Conservation (phyloP, 2,888 invertebrate genomes). For the Leptinotarsa haldemani region DNA sequence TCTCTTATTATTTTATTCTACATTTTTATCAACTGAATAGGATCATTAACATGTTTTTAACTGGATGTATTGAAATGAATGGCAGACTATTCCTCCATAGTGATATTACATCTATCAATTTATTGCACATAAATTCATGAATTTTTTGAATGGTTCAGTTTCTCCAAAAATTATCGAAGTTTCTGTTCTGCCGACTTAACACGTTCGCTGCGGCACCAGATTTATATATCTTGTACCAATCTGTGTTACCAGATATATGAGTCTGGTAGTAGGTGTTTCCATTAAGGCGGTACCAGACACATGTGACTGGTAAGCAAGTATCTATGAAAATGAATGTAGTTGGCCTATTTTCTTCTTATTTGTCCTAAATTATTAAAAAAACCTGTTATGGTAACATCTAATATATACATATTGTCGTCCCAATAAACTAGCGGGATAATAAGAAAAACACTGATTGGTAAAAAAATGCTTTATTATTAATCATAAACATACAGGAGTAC, state of each 20-base stretch:
- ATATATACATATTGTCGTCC: neutral
- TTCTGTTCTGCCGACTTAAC: neutral
- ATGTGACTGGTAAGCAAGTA: neutral
- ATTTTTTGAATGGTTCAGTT: too few species aligned
- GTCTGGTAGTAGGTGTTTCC: neutral
- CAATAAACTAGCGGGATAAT: neutral
- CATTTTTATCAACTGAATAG: neutral
- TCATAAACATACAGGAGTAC: neutral
- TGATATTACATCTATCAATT: too few species aligned
- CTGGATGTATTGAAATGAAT: neutral
- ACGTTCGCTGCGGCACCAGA: neutral
- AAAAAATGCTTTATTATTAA: neutral
- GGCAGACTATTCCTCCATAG: neutral
- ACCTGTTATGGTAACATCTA: neutral
- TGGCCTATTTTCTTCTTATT: neutral
- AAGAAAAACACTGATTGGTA: neutral
- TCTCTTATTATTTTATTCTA: conserved; percentile 4
- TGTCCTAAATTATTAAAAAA: neutral
- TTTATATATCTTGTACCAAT: conserved; percentile 1
- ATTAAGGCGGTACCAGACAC: neutral
- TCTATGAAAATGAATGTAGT: neutral
- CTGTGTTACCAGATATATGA: neutral
- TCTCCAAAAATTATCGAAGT: too few species aligned
- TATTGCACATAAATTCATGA: too few species aligned
- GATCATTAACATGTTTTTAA: neutral